Conservation (phyloP, 2,113 vertebrate genomes). For the Otus sunia region DNA sequence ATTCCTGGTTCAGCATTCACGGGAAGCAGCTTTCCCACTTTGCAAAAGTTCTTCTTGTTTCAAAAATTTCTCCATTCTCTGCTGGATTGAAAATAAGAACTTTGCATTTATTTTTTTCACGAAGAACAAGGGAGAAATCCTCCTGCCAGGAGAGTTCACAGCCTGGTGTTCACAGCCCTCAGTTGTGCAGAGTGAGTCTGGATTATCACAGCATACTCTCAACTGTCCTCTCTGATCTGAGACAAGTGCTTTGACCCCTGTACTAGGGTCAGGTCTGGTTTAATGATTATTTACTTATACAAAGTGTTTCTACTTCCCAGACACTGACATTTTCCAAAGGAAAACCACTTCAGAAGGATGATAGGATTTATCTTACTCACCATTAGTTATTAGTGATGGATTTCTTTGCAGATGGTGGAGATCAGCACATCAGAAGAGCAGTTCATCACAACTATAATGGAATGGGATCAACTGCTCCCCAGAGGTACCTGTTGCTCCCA, state of each 20-base stretch:
- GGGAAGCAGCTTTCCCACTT: neutral
- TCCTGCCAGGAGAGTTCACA: neutral
- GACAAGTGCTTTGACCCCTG: neutral
- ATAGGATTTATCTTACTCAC: neutral
- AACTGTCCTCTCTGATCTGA: neutral
- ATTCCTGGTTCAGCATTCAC: neutral
- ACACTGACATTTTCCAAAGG: neutral
- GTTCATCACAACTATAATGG: neutral
- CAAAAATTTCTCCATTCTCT: neutral
- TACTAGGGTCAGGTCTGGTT: neutral
- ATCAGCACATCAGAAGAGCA: neutral
- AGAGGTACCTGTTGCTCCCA: neutral
- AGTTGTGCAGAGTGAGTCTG: rapidly evolving
- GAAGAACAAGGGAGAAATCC: neutral
- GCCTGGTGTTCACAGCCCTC: neutral
- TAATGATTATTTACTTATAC: neutral
- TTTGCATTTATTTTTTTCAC: neutral
- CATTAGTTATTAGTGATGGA: neutral
- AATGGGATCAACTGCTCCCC: neutral
- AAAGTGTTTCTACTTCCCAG: neutral
- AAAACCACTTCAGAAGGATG: neutral
- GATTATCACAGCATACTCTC: neutral
- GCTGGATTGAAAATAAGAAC: neutral
- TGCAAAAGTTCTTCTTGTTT: neutral
- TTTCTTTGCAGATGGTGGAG: neutral